These are phyloP conservation scores for Cherax destructor DNA, from an alignment of 1,140 invertebrate species.

Conservation along the genomic window DNA sequence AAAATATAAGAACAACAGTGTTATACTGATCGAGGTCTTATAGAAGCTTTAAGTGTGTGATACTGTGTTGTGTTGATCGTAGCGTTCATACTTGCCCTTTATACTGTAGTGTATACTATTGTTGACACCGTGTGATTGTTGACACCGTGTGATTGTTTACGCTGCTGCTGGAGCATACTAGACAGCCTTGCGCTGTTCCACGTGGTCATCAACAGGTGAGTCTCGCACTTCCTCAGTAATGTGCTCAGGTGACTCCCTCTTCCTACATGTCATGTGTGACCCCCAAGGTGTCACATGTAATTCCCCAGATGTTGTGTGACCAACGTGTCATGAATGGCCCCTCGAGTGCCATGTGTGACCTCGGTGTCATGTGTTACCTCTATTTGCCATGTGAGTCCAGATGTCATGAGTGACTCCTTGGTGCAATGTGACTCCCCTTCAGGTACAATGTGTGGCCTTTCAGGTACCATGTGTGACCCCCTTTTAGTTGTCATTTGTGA, in stretches of 20 bases:
- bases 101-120: not conserved
- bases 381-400: not conserved
- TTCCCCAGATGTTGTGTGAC: too few species aligned
- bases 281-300: too few species aligned
- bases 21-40: too few species aligned
- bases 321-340: not conserved
- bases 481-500: not conserved
- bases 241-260: too few species aligned
- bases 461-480: too few species aligned
- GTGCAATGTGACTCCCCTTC: too few species aligned
- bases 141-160: not conserved
- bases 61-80: not conserved
- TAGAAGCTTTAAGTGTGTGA: not conserved
- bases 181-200: not conserved
- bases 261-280: too few species aligned
- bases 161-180: conserved; percentile 13
- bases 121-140: not conserved
- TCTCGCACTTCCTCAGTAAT: not conserved
- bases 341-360: not conserved
- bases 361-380: not conserved
- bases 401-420: not conserved
- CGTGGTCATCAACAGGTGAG: conserved; percentile 18
- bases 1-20: too few species aligned
- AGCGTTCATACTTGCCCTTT: too few species aligned
- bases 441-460: too few species aligned